Percentiles rank a stretch among this genome's conserved stretches.
Conservation (phyloP, 2,797 vertebrate species). For the Enteromius trimaculatus region DNA sequence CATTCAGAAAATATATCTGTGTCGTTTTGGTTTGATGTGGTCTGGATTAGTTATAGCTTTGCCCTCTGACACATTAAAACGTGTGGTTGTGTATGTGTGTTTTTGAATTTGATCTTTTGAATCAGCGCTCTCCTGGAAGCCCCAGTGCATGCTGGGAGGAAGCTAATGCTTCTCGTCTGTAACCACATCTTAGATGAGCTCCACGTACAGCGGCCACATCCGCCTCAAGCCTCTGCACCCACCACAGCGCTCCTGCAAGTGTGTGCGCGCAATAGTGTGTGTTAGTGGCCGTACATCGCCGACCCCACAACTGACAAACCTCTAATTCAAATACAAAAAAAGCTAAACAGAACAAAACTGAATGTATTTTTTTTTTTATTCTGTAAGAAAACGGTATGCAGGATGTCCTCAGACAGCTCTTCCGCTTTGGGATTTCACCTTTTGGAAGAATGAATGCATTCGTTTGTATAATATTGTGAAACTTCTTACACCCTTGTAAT, state of each 20-base stretch:
- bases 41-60: constrained; percentile 31
- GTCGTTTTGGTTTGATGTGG: constrained; percentile 42
- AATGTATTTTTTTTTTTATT: not conserved
- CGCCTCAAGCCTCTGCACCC: constrained; percentile 59
- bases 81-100: constrained; percentile 49
- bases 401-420: not conserved
- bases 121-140: constrained; percentile 73
- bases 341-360: too few species aligned
- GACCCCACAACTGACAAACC: constrained; percentile 26
- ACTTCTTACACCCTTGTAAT: not conserved
- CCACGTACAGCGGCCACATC: constrained; percentile 71
- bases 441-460: not conserved
- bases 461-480: not conserved
- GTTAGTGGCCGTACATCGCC: not conserved
- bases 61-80: constrained; percentile 34
- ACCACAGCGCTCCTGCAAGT: constrained; percentile 35
- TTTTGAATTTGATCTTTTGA: constrained; percentile 68
- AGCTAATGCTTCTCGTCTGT: constrained; percentile 76
- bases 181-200: constrained; percentile 75
- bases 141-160: constrained; percentile 75
- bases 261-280: not conserved
- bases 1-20: constrained; percentile 8
- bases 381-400: not conserved
- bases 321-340: not conserved
- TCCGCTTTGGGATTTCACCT: not conserved